These are phyloP conservation scores for Aethina tumida DNA, from an alignment of 1,140 invertebrate genomes.

Conservation along the genomic window DNA sequence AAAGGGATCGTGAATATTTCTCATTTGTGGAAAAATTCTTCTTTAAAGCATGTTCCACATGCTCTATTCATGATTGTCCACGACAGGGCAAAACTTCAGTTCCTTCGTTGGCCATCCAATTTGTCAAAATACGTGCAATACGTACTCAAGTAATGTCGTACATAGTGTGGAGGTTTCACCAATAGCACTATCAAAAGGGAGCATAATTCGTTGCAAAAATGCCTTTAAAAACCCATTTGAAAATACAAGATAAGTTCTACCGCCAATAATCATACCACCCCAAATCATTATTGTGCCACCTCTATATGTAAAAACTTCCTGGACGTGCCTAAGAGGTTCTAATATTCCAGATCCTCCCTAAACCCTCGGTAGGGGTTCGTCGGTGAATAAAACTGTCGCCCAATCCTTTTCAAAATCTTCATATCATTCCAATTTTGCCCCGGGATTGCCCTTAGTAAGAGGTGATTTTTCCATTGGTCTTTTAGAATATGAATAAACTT, in stretches of 20 bases:
- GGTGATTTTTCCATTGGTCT: no score
- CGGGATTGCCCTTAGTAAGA: no score
- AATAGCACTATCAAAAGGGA: constrained; percentile 3
- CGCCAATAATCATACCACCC: constrained; percentile 5
- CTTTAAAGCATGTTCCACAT: no score
- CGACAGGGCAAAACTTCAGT: constrained; percentile 22
- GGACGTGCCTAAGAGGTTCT: not conserved
- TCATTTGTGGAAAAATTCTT: no score
- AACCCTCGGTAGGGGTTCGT: no score
- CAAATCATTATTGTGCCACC: constrained; percentile 8
- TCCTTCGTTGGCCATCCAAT: not conserved
- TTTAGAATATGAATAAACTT: no score
- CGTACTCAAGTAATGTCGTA: no score
- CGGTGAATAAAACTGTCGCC: no score
- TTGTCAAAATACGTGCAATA: not conserved
- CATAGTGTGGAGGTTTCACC: not conserved
- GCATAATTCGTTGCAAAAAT: constrained; percentile 1
- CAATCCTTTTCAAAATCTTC: no score
- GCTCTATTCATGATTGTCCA: constrained; percentile 24
- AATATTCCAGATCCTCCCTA: no score
- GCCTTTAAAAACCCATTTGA: constrained; percentile 3
- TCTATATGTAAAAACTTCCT: constrained; percentile 6
- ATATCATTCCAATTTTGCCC: no score
- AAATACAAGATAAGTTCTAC: not conserved
- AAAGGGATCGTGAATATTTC: no score